Conservation (phyloP, 2,113 vertebrate genomes). For the Pelvicachromis taeniatus region DNA sequence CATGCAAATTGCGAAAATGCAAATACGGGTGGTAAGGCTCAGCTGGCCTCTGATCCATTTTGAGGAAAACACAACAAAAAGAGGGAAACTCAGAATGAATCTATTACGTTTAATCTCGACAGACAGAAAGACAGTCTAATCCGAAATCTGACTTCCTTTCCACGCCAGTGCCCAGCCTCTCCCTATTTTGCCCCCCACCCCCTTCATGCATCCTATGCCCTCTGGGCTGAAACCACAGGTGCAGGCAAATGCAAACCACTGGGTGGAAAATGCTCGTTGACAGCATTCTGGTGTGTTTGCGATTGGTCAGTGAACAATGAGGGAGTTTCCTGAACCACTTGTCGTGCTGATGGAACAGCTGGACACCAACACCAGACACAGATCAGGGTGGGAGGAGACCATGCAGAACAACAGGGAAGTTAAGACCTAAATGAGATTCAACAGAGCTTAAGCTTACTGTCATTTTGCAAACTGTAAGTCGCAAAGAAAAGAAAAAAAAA, state of each 20-base stretch:
- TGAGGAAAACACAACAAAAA: slow-evolving; percentile 45
- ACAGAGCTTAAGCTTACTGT: slow-evolving; percentile 43
- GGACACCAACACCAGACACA: slow-evolving; percentile 48
- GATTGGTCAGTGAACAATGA: slow-evolving; percentile 69
- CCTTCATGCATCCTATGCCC: slow-evolving; percentile 27
- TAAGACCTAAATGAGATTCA: slow-evolving; percentile 53
- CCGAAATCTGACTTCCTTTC: slow-evolving; percentile 52
- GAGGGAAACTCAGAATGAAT: slow-evolving; percentile 20
- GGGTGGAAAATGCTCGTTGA: slow-evolving; percentile 67
- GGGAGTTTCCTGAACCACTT: slow-evolving; percentile 67
- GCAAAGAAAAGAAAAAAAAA: background rate
- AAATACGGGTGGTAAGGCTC: slow-evolving; percentile 39
- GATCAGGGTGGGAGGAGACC: slow-evolving; percentile 54
- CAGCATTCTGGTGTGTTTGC: slow-evolving; percentile 59
- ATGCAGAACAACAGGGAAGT: slow-evolving; percentile 40
- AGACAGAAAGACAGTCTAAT: slow-evolving; percentile 53
- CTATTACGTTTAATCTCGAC: slow-evolving; percentile 52
- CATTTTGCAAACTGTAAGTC: slow-evolving; percentile 25
- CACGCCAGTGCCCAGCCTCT: slow-evolving; percentile 37
- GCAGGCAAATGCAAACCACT: slow-evolving; percentile 62
- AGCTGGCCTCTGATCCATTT: slow-evolving; percentile 49
- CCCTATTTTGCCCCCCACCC: slow-evolving; percentile 11
- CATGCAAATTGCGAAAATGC: slow-evolving; percentile 65
- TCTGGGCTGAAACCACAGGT: slow-evolving; percentile 62
- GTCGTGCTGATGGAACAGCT: slow-evolving; percentile 70